These are phyloP conservation scores for Syncerus caffer DNA, from an alignment of 2,797 vertebrate genomes.

Conservation along the genomic window DNA sequence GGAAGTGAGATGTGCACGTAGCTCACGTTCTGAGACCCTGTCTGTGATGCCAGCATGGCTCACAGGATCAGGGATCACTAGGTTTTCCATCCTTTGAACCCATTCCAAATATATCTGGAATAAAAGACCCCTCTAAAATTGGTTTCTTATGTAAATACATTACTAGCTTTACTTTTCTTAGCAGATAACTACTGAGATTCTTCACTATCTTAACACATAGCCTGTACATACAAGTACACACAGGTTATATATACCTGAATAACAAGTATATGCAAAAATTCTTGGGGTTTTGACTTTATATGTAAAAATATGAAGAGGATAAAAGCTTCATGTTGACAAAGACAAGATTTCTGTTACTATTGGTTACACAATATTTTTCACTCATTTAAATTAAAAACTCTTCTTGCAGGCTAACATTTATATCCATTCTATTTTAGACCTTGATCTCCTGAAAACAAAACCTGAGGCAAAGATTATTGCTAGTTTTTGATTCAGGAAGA, in stretches of 20 bases:
- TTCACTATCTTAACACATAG: not conserved
- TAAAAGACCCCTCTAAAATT: not conserved
- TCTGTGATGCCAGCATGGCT: not conserved
- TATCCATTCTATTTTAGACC: not conserved
- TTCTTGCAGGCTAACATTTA: not conserved
- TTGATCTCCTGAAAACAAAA: not conserved
- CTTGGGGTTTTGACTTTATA: not conserved
- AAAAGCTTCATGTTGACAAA: not conserved
- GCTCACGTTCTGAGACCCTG: not conserved
- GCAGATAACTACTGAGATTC: not conserved
- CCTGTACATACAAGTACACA: not conserved
- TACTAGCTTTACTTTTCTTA: not conserved
- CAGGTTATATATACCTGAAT: not conserved
- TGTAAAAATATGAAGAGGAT: not conserved
- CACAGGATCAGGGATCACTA: not conserved
- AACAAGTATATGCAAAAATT: not conserved
- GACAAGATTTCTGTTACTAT: not conserved
- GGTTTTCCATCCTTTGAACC: not conserved
- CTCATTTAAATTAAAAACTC: not conserved
- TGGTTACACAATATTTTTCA: not conserved
- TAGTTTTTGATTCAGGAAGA: not conserved
- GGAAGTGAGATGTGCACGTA: rapidly evolving
- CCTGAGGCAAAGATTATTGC: not conserved
- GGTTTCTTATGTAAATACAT: not conserved
- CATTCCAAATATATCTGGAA: not conserved